Conservation (phyloP, 2,113 vertebrate species). For the Diphyllodes magnificus region DNA sequence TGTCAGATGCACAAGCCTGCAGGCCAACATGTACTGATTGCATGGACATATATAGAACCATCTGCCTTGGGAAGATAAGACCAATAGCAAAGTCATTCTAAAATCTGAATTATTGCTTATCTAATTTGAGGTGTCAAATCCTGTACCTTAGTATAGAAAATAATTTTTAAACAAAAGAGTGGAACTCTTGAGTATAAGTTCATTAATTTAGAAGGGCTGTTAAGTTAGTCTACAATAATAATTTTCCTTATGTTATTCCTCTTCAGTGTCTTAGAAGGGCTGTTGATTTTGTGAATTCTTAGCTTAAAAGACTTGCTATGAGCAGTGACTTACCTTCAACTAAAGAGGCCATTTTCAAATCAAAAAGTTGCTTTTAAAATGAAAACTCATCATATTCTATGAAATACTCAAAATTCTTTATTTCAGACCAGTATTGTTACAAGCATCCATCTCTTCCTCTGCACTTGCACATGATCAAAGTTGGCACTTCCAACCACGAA, state of each 20-base stretch:
- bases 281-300: not conserved
- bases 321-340: not conserved
- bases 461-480: not conserved
- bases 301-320: not conserved
- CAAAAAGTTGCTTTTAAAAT: not conserved
- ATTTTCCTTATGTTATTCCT: not conserved
- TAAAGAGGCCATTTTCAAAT: not conserved
- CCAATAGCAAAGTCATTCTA: not conserved
- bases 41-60: not conserved
- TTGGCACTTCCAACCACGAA: not conserved
- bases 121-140: not conserved
- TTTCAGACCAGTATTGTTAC: not conserved
- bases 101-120: not conserved
- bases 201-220: not conserved
- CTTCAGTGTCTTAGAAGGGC: not conserved
- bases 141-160: not conserved
- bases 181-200: not conserved
- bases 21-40: not conserved
- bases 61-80: not conserved
- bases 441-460: not conserved
- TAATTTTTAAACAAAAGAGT: not conserved
- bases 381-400: not conserved
- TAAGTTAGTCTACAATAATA: not conserved
- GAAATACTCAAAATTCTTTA: conserved; percentile 23
- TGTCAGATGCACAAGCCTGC: not conserved